Evolutionary conservation across 2,113 vertebrate genomes (phyloP).

Genomic region (Syrrhaptes paradoxus): DNA sequence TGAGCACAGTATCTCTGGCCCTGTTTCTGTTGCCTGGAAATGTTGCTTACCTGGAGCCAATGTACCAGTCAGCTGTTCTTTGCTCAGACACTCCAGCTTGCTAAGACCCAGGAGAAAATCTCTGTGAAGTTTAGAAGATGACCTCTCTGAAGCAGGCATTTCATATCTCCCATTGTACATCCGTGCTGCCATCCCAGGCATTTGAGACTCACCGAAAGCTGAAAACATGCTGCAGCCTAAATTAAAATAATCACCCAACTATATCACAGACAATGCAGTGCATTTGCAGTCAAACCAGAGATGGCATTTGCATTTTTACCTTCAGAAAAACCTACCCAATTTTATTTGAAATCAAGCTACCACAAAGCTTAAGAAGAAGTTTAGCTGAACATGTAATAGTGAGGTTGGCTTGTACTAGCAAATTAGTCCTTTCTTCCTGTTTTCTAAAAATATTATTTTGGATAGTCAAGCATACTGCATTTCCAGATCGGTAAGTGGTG

Average conservation of each 20-base stretch:
- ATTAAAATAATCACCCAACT: not conserved
- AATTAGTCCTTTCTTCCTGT: not conserved
- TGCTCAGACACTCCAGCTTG: not conserved
- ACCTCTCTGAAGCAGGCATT: not conserved
- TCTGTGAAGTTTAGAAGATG: not conserved
- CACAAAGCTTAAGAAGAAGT: not conserved
- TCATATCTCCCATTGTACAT: not conserved
- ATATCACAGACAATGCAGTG: not conserved
- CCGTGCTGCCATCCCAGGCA: not conserved
- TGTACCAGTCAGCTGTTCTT: not conserved
- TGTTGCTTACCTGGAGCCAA: not conserved
- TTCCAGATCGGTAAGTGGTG: not conserved
- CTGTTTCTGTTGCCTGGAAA: not conserved
- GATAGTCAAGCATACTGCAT: not conserved
- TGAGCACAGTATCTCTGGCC: not conserved
- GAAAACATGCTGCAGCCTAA: not conserved
- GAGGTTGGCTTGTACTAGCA: not conserved
- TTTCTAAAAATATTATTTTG: not conserved
- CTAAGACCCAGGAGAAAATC: not conserved
- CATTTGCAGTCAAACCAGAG: not conserved
- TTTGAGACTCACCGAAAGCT: not conserved
- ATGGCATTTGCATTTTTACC: not conserved
- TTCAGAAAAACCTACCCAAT: not conserved
- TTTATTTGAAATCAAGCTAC: not conserved
- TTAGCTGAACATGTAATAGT: not conserved